Base-by-base conservation (phyloP, 2,888 invertebrate species). In the Diabrotica balteata region DNA sequence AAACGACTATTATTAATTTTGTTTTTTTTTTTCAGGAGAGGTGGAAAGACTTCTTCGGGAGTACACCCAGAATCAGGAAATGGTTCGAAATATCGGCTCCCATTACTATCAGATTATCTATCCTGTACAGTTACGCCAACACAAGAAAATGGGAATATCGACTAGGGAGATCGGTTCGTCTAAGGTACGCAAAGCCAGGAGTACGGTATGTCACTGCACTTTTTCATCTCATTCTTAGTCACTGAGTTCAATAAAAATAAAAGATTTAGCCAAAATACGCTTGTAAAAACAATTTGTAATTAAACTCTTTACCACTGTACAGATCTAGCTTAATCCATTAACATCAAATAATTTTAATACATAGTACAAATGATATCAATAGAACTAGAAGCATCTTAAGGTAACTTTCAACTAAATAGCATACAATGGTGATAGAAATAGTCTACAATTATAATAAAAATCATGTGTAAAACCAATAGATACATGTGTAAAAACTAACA, bases 141-240 rank as follows among this genome's bases (percentile, higher is more conserved):
- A 96, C 90, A 94, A 95, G 87, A 95, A 95, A 87, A 93, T 96
- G 93, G 96, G 95, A 86, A 95, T 96, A 85, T 95, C 95, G 79
- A 96, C 96, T 78, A 89, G 96, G 85, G 95, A 95, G 88, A 91
- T 93, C 86, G 92, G 92, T 87, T 90, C 91, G 84, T 90, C 91
- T 84, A 94, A 94, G 93, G 94, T 94, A 87, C 88, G 88, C 83
- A 86, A 86, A 83, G 85, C 84, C 82, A 81, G 85, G 85, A 86
- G 86, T 86, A 84, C 85, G 86, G 87, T 87, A 87, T 86, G 87
- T 87, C 83, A 82, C 77, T 80, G 80, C 81, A 80, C 80, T 79
- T 79, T 77, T 76, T 80, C 79, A 79, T 77, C 78, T 77, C 79
- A 78, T 79, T 32, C 32, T 44, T 76, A 11, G 11, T 51, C 58